Percentiles rank a stretch among this genome's conserved stretches.
These are phyloP conservation scores for Ashinkailepas kermadecensis DNA, from an alignment of 2,888 invertebrate species.

Conservation along the genomic window DNA sequence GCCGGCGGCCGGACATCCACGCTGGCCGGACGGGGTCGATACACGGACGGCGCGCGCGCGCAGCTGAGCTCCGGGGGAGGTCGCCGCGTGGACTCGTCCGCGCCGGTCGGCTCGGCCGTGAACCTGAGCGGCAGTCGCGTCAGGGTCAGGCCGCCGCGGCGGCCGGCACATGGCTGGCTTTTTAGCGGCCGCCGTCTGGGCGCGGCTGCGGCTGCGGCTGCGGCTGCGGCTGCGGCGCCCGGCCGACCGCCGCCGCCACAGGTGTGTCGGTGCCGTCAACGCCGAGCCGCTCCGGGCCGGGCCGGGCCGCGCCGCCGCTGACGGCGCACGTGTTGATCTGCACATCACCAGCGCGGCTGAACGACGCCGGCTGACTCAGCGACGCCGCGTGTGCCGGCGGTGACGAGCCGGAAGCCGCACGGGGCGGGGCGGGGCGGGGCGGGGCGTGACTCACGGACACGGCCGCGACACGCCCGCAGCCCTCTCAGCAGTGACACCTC, in stretches of 20 bases:
- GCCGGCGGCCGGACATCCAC: background rate
- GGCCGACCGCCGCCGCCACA: background rate
- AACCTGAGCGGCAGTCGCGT: background rate
- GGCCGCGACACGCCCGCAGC: too few species aligned
- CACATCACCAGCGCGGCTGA: too few species aligned
- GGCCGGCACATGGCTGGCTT: background rate
- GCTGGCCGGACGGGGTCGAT: background rate
- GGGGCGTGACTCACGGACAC: too few species aligned
- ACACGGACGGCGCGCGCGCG: background rate
- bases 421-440: too few species aligned
- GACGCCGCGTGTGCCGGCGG: too few species aligned
- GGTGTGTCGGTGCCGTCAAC: background rate
- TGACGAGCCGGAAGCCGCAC: too few species aligned
- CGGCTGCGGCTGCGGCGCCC: background rate
- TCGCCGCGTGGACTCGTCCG: background rate
- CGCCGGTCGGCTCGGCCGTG: background rate
- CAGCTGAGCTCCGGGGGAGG: constrained; percentile 5
- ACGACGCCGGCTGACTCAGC: too few species aligned
- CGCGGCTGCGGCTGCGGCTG: background rate
- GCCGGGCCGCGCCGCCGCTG: too few species aligned
- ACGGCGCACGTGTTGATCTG: too few species aligned
- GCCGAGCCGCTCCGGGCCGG: too few species aligned
- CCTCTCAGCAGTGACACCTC: too few species aligned
- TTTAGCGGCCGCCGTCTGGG: background rate
- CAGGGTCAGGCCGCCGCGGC: background rate